A percentile compares a stretch with the other conserved stretches of the same genome.
These are phyloP conservation scores for Raja brachyura DNA, from an alignment of 2,113 vertebrate genomes.

Conservation along the genomic window DNA sequence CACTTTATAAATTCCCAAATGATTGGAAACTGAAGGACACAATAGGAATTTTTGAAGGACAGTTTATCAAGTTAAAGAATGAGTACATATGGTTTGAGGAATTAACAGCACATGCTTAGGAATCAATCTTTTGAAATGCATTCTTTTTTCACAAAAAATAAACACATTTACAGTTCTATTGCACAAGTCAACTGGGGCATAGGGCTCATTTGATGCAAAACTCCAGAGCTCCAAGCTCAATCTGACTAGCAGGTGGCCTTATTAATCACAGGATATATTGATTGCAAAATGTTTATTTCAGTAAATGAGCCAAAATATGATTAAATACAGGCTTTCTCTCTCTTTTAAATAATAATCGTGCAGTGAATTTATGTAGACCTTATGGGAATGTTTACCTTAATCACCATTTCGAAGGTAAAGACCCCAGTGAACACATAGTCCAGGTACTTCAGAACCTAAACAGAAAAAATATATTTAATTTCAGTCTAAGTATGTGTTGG, in stretches of 20 bases:
- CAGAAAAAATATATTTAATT: conserved; percentile 36
- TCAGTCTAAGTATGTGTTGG: not conserved
- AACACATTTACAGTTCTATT: not conserved
- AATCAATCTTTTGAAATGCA: not conserved
- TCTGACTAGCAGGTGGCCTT: not conserved
- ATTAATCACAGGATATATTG: not conserved
- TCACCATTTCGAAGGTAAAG: conserved; percentile 98
- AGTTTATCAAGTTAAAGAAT: not conserved
- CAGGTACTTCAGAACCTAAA: conserved; percentile 87
- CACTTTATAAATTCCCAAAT: not conserved
- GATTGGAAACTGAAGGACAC: not conserved
- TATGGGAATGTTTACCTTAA: conserved; percentile 71
- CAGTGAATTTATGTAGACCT: not conserved
- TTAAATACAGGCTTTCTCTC: not conserved
- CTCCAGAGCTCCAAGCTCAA: not conserved
- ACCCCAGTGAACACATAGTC: conserved; percentile 96
- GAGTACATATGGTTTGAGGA: not conserved
- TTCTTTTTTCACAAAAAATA: not conserved
- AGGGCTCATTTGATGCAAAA: not conserved
- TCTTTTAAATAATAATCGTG: not conserved
- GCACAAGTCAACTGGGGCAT: not conserved
- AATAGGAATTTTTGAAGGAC: not conserved
- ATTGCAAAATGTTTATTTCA: not conserved
- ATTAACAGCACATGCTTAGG: not conserved
- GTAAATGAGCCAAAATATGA: not conserved